Evolutionary conservation across 2,888 invertebrate species (phyloP).

Genomic region (Chydorus sphaericus): DNA sequence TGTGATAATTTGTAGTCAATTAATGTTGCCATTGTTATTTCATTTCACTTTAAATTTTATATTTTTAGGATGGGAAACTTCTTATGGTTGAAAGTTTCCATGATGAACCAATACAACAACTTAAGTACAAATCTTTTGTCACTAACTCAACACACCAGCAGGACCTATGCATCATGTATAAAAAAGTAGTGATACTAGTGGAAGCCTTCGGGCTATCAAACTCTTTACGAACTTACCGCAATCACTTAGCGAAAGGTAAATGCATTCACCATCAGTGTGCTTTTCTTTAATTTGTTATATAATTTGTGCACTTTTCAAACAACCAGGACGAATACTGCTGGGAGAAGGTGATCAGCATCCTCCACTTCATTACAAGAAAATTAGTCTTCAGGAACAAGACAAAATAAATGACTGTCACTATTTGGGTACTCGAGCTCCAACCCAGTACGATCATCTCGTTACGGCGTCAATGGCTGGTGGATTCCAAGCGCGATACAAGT

Average conservation of each 20-base stretch:
- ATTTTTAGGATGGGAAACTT: conserved; percentile 49
- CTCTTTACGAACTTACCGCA: conserved; percentile 58
- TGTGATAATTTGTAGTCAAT: neutral
- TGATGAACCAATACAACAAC: conserved; percentile 55
- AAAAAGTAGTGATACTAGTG: conserved; percentile 52
- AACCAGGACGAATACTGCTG: conserved; percentile 25
- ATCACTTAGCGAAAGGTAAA: conserved; percentile 62
- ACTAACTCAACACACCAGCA: conserved; percentile 30
- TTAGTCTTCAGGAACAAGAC: conserved; percentile 60
- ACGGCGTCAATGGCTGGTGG: conserved; percentile 64
- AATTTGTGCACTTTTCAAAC: conserved; percentile 7
- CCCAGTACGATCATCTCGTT: conserved; percentile 71
- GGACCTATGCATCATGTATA: conserved; percentile 61
- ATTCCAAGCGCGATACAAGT: conserved; percentile 42
- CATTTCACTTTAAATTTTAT: neutral
- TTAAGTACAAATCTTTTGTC: conserved; percentile 57
- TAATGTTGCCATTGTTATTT: neutral
- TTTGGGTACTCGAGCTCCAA: conserved; percentile 53
- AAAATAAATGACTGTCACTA: conserved; percentile 62
- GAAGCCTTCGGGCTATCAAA: conserved; percentile 65
- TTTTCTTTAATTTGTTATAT: no score
- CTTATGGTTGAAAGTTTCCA: conserved; percentile 72
- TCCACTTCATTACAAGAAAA: conserved; percentile 64
- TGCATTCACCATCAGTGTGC: neutral
- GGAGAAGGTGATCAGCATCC: conserved; percentile 40